A percentile compares a stretch with the other conserved stretches of the same genome.
These are phyloP conservation scores for Hippoglossus stenolepis DNA, from an alignment of 2,113 vertebrate genomes.

Conservation along the genomic window DNA sequence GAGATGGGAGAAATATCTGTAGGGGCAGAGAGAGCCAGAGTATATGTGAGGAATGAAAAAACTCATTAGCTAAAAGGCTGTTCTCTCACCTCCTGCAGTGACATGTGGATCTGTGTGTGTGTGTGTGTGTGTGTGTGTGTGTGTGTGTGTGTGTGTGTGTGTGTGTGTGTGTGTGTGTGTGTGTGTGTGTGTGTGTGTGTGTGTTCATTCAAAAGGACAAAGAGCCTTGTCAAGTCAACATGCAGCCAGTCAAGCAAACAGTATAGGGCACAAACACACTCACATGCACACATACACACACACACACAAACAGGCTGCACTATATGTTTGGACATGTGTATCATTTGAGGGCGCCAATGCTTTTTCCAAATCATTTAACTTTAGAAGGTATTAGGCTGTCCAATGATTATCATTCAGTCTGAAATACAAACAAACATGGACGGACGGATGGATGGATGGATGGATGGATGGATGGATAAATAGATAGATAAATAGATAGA, in stretches of 20 bases:
- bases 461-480: background rate
- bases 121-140: background rate
- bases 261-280: slow-evolving; percentile 22
- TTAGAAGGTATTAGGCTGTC: slow-evolving; percentile 44
- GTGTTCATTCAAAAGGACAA: slow-evolving; percentile 67
- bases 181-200: slow-evolving; percentile 35
- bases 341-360: slow-evolving; percentile 41
- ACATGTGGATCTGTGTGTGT: slow-evolving; percentile 1
- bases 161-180: slow-evolving; percentile 1
- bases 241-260: slow-evolving; percentile 55
- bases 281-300: background rate
- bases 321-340: slow-evolving; percentile 24
- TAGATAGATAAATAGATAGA: background rate
- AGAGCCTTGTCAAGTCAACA: slow-evolving; percentile 64
- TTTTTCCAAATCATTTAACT: slow-evolving; percentile 71
- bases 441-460: background rate
- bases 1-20: background rate
- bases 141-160: background rate
- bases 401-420: slow-evolving; percentile 49
- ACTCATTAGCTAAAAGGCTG: slow-evolving; percentile 61
- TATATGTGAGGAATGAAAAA: slow-evolving; percentile 41
- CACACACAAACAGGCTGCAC: slow-evolving; percentile 10
- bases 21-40: slow-evolving; percentile 7
- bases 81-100: slow-evolving; percentile 56
- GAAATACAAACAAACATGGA: slow-evolving; percentile 31